Conservation (phyloP, 2,797 vertebrate species). For the Podarcis lilfordi region DNA sequence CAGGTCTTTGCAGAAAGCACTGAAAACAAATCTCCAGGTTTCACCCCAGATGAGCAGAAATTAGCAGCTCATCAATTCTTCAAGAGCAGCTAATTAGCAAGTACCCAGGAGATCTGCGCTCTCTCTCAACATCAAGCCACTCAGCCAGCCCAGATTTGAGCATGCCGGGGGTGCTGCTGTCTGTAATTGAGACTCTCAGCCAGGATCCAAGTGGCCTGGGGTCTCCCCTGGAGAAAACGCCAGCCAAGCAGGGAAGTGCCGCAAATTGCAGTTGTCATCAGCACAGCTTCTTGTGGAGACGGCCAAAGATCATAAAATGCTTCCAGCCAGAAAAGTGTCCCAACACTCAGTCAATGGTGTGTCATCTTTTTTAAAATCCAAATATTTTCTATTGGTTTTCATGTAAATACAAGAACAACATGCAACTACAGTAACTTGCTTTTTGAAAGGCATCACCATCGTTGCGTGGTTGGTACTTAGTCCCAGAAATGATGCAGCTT, state of each 20-base stretch:
- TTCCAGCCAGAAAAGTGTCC: not conserved
- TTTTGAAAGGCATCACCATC: not conserved
- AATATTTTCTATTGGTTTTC: too few relatives aligned
- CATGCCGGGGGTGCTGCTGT: not conserved
- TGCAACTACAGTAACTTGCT: too few relatives aligned
- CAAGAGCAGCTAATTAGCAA: constrained; percentile 74
- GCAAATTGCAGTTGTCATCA: not conserved
- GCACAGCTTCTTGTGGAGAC: not conserved
- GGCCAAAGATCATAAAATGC: not conserved
- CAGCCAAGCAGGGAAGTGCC: not conserved
- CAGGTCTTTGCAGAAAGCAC: not conserved
- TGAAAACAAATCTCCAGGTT: constrained; percentile 53
- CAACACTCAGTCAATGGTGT: not conserved
- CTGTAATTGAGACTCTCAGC: constrained; percentile 20
- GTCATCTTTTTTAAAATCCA: not conserved
- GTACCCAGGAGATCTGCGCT: constrained; percentile 64
- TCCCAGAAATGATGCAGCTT: not conserved
- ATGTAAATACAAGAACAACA: too few relatives aligned
- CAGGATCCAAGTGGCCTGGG: not conserved
- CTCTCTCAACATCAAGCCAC: constrained; percentile 56
- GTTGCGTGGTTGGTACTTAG: not conserved
- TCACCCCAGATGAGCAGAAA: constrained; percentile 70
- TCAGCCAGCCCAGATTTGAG: constrained; percentile 3
- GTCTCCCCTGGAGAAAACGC: not conserved
- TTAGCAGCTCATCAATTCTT: constrained; percentile 68